A percentile compares a stretch with the other conserved stretches of the same genome.
phyloP scores from a whole-genome alignment of 64 coral and sea anemone genomes.

The Porites australiensis region DNA sequence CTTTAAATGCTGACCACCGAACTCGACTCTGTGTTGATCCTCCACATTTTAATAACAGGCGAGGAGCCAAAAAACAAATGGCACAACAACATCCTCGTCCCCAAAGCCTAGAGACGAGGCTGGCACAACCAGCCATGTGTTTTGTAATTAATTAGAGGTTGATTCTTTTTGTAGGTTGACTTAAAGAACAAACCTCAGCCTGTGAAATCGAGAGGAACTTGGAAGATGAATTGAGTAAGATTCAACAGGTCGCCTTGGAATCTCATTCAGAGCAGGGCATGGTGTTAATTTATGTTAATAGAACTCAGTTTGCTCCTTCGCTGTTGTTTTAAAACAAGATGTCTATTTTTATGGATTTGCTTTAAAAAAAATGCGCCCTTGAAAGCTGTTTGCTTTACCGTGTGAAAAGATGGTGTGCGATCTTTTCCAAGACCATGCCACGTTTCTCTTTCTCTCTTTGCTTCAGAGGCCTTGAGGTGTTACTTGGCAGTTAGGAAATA shows the following conservation, averaged over 20 bases:
- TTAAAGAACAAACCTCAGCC: constrained; percentile 3
- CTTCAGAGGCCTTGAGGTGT: no score
- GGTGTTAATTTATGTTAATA: constrained; percentile 33
- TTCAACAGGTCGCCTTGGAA: background rate
- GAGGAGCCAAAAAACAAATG: no score
- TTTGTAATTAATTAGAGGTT: no score
- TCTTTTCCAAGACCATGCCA: no score
- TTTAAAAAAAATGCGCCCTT: background rate
- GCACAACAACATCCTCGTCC: no score
- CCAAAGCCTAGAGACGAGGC: no score
- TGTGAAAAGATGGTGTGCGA: background rate
- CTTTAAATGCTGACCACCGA: no score
- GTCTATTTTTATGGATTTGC: constrained; percentile 4
- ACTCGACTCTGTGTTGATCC: no score
- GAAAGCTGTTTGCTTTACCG: background rate
- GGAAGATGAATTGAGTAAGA: background rate
- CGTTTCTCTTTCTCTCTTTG: no score
- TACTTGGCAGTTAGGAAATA: no score
- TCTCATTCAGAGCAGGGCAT: background rate
- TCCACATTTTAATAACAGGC: no score
- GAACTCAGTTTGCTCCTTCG: background rate
- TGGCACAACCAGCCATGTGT: no score
- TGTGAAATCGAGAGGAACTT: background rate
- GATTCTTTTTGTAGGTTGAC: constrained; percentile 12
- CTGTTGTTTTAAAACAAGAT: constrained; percentile 7